phyloP scores from a whole-genome alignment of 2,888 invertebrate species.

The Erebia epiphron region DNA sequence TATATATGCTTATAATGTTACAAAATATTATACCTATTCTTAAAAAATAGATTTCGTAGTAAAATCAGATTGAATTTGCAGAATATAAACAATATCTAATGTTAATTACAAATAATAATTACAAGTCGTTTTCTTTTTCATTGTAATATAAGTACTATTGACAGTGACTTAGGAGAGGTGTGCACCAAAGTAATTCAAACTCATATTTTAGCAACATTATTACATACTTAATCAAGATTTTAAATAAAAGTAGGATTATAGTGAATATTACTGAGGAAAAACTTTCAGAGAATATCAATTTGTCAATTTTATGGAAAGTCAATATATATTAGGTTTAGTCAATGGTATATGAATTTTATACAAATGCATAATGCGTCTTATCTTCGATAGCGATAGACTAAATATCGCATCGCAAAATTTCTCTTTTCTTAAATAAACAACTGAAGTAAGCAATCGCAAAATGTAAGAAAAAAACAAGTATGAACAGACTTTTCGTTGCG shows the following conservation, averaged over 20 bases:
- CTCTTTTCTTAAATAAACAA: no score
- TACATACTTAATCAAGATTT: constrained; percentile 30
- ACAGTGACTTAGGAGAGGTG: constrained; percentile 37
- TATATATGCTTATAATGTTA: constrained; percentile 39
- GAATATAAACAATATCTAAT: constrained; percentile 33
- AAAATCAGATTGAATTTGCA: constrained; percentile 37
- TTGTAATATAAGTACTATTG: constrained; percentile 30
- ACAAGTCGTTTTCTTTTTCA: constrained; percentile 33
- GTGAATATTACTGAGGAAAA: constrained; percentile 28
- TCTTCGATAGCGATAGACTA: no score
- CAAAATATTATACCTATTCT: constrained; percentile 34
- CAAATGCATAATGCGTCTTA: no score
- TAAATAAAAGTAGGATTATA: constrained; percentile 32
- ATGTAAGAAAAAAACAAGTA: no score
- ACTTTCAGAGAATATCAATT: constrained; percentile 15
- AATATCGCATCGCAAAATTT: no score
- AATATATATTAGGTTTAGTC: not conserved
- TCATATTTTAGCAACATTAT: constrained; percentile 28
- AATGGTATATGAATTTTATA: no score
- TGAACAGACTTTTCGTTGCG: not conserved
- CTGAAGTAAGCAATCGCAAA: no score
- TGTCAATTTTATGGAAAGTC: constrained; percentile 12
- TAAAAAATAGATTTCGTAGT: constrained; percentile 36
- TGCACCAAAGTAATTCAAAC: constrained; percentile 34
- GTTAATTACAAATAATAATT: constrained; percentile 26